These are phyloP conservation scores for Eleginops maclovinus DNA, from an alignment of 2,113 vertebrate genomes.

Conservation along the genomic window DNA sequence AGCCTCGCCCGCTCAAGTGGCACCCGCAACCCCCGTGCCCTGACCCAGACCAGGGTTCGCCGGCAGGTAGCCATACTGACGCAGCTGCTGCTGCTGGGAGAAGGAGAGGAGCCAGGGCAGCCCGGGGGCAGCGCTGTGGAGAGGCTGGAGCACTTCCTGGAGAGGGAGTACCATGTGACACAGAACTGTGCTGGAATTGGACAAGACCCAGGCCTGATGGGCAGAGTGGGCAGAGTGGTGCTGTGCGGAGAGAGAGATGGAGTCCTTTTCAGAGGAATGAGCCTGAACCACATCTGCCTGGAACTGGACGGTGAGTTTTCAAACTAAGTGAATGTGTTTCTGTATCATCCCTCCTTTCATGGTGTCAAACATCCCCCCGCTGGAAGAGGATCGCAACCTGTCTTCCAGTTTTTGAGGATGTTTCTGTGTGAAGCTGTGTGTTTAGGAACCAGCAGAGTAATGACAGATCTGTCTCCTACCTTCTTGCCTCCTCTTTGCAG, in stretches of 20 bases:
- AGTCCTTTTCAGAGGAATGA: slow-evolving; percentile 86
- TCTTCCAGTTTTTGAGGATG: not conserved
- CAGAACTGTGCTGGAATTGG: slow-evolving; percentile 83
- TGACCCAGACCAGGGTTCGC: slow-evolving; percentile 83
- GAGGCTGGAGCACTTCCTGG: slow-evolving; percentile 83
- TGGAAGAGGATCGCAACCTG: not conserved
- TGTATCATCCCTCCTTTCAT: not conserved
- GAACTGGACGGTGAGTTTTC: slow-evolving; percentile 84
- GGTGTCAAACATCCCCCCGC: not conserved
- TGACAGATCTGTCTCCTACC: slow-evolving; percentile 1
- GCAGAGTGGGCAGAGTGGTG: slow-evolving; percentile 83
- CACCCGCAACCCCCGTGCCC: slow-evolving; percentile 81
- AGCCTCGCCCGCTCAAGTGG: slow-evolving; percentile 83
- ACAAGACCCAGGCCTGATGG: slow-evolving; percentile 86
- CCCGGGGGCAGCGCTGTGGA: slow-evolving; percentile 74
- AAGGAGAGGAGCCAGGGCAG: slow-evolving; percentile 80
- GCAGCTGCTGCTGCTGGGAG: slow-evolving; percentile 84
- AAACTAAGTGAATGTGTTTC: slow-evolving; percentile 20
- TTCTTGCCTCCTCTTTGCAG: slow-evolving; percentile 47
- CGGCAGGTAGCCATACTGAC: slow-evolving; percentile 85
- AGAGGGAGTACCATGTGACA: slow-evolving; percentile 84
- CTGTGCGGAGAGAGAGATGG: slow-evolving; percentile 85
- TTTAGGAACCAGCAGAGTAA: not conserved
- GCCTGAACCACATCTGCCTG: slow-evolving; percentile 86
- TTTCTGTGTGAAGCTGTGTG: slow-evolving; percentile 6